phyloP scores from a whole-genome alignment of 2,113 vertebrate species.

The Carassius carassius region DNA sequence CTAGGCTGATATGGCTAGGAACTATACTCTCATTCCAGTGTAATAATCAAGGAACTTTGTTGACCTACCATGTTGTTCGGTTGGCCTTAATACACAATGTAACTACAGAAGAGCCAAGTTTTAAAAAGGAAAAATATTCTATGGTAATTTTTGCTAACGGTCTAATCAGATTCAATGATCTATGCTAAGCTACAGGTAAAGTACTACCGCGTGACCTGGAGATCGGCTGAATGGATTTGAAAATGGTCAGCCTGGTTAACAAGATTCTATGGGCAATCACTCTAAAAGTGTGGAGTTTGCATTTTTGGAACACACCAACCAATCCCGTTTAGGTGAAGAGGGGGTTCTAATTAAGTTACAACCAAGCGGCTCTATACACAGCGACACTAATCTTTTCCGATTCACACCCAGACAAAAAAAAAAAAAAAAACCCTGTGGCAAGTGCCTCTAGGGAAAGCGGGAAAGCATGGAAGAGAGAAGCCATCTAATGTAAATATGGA shows the following conservation, averaged over 20 bases:
- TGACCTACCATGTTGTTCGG: too few relatives aligned
- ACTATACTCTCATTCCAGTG: too few relatives aligned
- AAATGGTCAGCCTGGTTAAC: slow-evolving; percentile 54
- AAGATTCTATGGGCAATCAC: slow-evolving; percentile 69
- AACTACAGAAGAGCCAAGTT: too few relatives aligned
- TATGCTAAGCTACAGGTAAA: too few relatives aligned
- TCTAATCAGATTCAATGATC: too few relatives aligned
- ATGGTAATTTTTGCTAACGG: too few relatives aligned
- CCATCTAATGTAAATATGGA: slow-evolving; percentile 63
- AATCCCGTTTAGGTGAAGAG: slow-evolving; percentile 63
- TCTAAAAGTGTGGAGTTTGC: slow-evolving; percentile 65
- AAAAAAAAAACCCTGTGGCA: slow-evolving; percentile 1
- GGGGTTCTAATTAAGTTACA: slow-evolving; percentile 67
- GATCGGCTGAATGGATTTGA: too few relatives aligned
- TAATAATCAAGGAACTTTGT: too few relatives aligned
- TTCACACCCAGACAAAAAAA: slow-evolving; percentile 35
- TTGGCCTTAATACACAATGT: too few relatives aligned
- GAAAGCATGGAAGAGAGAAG: slow-evolving; percentile 39
- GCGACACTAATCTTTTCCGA: slow-evolving; percentile 57
- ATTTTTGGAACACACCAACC: slow-evolving; percentile 57
- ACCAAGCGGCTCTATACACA: slow-evolving; percentile 50
- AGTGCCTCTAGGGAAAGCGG: slow-evolving; percentile 10
- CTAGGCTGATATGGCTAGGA: too few relatives aligned
- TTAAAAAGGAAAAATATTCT: too few relatives aligned
- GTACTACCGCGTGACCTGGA: too few relatives aligned